phyloP scores from a whole-genome alignment of 2,113 vertebrate species.

The Semnornis frantzii region DNA sequence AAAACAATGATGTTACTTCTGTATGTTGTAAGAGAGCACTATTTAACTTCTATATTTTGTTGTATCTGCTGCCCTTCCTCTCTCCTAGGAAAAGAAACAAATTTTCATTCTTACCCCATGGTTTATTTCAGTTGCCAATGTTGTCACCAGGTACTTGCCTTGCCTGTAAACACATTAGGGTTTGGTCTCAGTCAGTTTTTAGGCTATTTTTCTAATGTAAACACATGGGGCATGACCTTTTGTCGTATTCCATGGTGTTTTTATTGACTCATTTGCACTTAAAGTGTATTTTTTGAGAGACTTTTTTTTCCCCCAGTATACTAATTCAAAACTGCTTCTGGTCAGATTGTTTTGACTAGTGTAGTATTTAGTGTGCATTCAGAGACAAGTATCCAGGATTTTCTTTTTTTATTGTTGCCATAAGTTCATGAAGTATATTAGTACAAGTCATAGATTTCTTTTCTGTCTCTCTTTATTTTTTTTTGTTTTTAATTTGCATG shows the following conservation, averaged over 20 bases:
- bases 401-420: background rate
- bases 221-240: background rate
- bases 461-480: background rate
- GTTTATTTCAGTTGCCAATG: background rate
- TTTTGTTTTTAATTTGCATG: background rate
- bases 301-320: background rate
- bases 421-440: background rate
- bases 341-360: background rate
- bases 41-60: background rate
- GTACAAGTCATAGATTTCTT: background rate
- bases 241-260: background rate
- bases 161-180: background rate
- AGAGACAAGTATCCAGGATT: background rate
- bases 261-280: slow-evolving; percentile 19
- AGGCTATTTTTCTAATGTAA: slow-evolving; percentile 4
- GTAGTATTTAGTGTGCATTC: background rate
- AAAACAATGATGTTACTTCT: fast-evolving
- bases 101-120: background rate
- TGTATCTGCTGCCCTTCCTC: background rate
- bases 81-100: background rate
- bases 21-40: background rate
- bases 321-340: background rate
- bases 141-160: background rate
- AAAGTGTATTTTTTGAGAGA: background rate
- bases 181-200: background rate